Evolutionary conservation across 2,888 invertebrate species (phyloP).

Genomic region (Rhamphomyia laevipes): DNA sequence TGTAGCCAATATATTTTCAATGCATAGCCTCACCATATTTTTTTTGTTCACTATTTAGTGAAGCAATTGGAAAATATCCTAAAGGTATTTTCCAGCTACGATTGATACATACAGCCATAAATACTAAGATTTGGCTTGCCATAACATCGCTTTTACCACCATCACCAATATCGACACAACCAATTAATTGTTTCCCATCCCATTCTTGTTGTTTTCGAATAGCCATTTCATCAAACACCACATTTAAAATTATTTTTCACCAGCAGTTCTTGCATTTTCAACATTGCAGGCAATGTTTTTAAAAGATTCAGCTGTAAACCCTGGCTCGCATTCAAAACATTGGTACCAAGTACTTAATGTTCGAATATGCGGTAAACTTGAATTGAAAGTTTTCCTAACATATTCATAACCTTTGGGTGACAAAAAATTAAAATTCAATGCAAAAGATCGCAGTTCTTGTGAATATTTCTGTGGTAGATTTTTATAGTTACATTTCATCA

Average conservation of each 20-base stretch:
- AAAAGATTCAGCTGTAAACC: neutral
- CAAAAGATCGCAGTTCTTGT: too few relatives aligned
- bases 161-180: slow-evolving; percentile 3
- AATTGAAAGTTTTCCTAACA: neutral
- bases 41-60: too few relatives aligned
- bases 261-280: too few relatives aligned
- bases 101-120: slow-evolving; percentile 4
- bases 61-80: too few relatives aligned
- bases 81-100: too few relatives aligned
- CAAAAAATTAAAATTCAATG: neutral
- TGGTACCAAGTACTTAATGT: neutral
- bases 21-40: too few relatives aligned
- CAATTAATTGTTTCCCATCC: neutral
- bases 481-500: too few relatives aligned
- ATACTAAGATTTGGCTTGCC: slow-evolving; percentile 2
- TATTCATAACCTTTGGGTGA: neutral
- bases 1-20: too few relatives aligned
- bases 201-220: neutral
- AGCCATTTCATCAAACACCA: neutral
- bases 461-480: too few relatives aligned
- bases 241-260: neutral
- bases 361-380: neutral
- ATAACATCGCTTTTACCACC: neutral
- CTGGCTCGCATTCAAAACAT: neutral
- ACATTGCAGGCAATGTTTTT: neutral